Conservation (phyloP, 2,888 invertebrate genomes). For the Timandra comae region DNA sequence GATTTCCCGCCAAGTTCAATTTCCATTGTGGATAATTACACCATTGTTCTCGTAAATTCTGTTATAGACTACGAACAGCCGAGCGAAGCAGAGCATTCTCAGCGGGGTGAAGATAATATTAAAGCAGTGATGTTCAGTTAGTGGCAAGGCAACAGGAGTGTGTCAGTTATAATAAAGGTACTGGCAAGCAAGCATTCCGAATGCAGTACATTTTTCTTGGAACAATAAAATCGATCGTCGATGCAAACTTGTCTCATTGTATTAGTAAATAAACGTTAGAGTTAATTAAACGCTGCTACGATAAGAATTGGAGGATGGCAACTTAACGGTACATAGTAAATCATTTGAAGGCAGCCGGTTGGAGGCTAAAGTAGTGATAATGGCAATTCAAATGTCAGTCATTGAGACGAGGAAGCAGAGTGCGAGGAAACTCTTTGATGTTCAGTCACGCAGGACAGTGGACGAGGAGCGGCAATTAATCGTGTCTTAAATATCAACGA, state of each 20-base stretch:
- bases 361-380: constrained; percentile 32
- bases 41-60: constrained; percentile 26
- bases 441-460: constrained; percentile 42
- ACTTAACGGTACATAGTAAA: constrained; percentile 23
- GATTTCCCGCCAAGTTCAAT: constrained; percentile 55
- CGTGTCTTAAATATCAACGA: constrained; percentile 43
- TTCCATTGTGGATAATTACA: constrained; percentile 22
- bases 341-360: constrained; percentile 16
- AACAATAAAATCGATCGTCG: constrained; percentile 18
- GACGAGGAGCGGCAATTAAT: constrained; percentile 56
- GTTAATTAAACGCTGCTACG: constrained; percentile 13
- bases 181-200: constrained; percentile 64
- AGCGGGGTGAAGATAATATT: constrained; percentile 68
- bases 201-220: constrained; percentile 29
- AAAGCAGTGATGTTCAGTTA: constrained; percentile 72
- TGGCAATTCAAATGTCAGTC: constrained; percentile 46
- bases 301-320: constrained; percentile 28
- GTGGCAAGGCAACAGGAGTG: constrained; percentile 72
- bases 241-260: constrained; percentile 1
- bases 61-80: constrained; percentile 46
- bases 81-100: constrained; percentile 75
- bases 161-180: constrained; percentile 54
- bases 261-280: constrained; percentile 4
- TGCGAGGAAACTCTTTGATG: constrained; percentile 37
- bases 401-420: constrained; percentile 36